phyloP scores from a whole-genome alignment of 2,888 invertebrate species.

The Drosophila silvestris region DNA sequence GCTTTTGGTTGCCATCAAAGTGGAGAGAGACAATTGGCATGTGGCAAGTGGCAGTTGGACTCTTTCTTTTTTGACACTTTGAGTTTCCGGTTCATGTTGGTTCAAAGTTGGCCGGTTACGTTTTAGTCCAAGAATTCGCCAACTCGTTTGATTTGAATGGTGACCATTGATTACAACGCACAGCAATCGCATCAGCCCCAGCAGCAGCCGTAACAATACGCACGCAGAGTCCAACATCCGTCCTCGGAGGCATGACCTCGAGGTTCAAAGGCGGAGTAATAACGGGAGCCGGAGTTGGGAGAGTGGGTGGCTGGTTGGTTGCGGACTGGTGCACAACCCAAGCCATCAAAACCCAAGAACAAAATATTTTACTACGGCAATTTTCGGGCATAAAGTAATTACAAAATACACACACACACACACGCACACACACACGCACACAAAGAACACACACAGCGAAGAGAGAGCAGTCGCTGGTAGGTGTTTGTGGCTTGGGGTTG shows the following conservation, averaged over 20 bases:
- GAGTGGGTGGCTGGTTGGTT: neutral
- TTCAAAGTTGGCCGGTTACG: slow-evolving; percentile 33
- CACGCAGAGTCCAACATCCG: slow-evolving; percentile 52
- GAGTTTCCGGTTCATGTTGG: slow-evolving; percentile 47
- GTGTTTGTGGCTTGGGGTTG: slow-evolving; percentile 4
- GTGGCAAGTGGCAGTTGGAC: slow-evolving; percentile 34
- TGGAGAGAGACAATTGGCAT: slow-evolving; percentile 9
- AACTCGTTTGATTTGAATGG: slow-evolving; percentile 71
- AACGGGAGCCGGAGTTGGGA: neutral
- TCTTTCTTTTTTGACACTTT: slow-evolving; percentile 35
- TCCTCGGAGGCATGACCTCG: slow-evolving; percentile 41
- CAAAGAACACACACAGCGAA: slow-evolving; percentile 14
- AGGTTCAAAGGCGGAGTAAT: slow-evolving; percentile 33
- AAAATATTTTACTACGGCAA: slow-evolving; percentile 77
- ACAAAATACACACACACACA: slow-evolving; percentile 62
- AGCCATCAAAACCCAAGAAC: slow-evolving; percentile 43
- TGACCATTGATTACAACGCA: slow-evolving; percentile 56
- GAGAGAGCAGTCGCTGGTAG: neutral
- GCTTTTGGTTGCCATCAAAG: slow-evolving; percentile 32
- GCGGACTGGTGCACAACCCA: slow-evolving; percentile 1
- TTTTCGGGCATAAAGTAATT: slow-evolving; percentile 77
- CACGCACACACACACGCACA: slow-evolving; percentile 38
- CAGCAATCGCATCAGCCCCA: slow-evolving; percentile 20
- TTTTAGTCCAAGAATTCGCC: slow-evolving; percentile 18
- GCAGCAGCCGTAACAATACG: slow-evolving; percentile 27